Percentiles rank a stretch among this genome's conserved stretches.
Conservation (phyloP, 2,888 invertebrate species). For the Alitta virens region DNA sequence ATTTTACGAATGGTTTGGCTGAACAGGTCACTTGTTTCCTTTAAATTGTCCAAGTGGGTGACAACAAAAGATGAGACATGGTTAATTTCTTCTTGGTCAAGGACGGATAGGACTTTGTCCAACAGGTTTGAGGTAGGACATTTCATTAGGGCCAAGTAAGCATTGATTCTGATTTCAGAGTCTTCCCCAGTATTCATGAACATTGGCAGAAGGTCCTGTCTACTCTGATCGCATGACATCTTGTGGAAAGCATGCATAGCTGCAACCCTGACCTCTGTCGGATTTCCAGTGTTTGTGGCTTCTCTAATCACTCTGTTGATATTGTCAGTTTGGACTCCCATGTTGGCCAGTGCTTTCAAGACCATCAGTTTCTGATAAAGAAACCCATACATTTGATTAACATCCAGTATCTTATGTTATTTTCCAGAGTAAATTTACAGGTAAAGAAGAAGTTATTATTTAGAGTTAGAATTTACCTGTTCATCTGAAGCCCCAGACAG, state of each 20-base stretch:
- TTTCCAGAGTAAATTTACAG: too few relatives aligned
- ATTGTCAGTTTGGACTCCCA: conserved; percentile 67
- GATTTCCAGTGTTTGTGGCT: conserved; percentile 61
- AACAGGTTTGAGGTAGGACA: conserved; percentile 80
- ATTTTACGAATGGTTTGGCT: conserved; percentile 82
- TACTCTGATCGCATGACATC: conserved; percentile 62
- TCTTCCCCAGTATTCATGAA: conserved; percentile 73
- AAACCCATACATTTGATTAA: background rate
- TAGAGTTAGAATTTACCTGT: too few relatives aligned
- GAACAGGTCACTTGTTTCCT: conserved; percentile 79
- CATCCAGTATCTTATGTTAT: too few relatives aligned
- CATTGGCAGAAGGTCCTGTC: conserved; percentile 60
- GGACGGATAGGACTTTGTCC: conserved; percentile 65
- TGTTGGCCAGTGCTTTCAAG: conserved; percentile 84
- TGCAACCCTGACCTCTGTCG: conserved; percentile 72
- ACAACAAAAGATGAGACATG: conserved; percentile 96
- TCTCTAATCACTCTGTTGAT: conserved; percentile 38
- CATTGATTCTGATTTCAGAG: conserved; percentile 79
- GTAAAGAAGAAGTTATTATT: too few relatives aligned
- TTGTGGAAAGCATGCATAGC: conserved; percentile 76
- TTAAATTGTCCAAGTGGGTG: conserved; percentile 85
- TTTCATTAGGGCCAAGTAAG: conserved; percentile 83
- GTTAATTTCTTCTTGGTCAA: conserved; percentile 70
- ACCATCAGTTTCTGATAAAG: conserved; percentile 61
- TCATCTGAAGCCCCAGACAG: too few relatives aligned